Conservation (phyloP, 1,140 invertebrate species). For the Musca domestica region DNA sequence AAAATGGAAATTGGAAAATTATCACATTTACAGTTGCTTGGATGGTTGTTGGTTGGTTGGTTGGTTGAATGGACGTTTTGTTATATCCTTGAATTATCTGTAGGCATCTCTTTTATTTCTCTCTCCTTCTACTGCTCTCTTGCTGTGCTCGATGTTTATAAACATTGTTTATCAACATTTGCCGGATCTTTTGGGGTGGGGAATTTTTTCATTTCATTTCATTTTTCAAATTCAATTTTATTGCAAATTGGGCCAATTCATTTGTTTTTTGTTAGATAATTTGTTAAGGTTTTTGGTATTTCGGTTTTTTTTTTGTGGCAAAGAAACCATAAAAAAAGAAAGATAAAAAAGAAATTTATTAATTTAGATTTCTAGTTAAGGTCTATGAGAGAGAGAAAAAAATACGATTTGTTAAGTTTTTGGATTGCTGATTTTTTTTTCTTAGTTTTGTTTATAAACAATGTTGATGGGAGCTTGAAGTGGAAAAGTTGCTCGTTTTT, state of each 20-base stretch:
- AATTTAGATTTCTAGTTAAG: background rate
- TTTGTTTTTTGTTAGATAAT: background rate
- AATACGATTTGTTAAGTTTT: conserved; percentile 10
- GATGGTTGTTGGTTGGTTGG: background rate
- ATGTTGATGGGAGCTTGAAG: conserved; percentile 8
- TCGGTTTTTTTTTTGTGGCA: conserved; percentile 2
- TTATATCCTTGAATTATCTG: background rate
- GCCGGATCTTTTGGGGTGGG: background rate
- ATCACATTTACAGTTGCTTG: no score
- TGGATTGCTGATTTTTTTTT: conserved; percentile 4
- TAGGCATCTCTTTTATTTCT: background rate
- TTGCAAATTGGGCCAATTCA: conserved; percentile 7
- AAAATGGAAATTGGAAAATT: no score
- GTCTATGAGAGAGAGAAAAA: no score
- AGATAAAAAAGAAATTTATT: conserved; percentile 19
- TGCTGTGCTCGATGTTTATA: background rate
- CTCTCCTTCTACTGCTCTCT: background rate
- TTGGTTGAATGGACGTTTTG: background rate
- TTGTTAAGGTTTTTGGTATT: background rate
- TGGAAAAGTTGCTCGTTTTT: background rate
- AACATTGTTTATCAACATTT: conserved; percentile 21
- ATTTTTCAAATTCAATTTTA: background rate
- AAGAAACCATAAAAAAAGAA: conserved; percentile 14
- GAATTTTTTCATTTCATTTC: background rate
- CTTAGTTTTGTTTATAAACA: conserved; percentile 17